Conservation (phyloP, 2,797 vertebrate species). For the Fistularia commersonii region DNA sequence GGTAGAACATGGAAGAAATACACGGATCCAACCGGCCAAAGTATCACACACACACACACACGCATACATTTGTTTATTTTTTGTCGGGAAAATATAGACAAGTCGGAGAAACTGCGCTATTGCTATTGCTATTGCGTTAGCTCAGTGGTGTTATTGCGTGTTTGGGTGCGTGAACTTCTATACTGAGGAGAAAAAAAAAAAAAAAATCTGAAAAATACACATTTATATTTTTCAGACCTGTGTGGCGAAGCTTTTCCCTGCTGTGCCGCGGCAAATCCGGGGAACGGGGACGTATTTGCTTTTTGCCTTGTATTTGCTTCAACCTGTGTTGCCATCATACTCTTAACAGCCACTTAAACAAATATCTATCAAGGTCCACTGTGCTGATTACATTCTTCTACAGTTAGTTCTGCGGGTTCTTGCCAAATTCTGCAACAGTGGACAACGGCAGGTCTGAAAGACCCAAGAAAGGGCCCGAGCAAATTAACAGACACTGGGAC, state of each 20-base stretch:
- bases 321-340: conserved; percentile 17
- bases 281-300: conserved; percentile 33
- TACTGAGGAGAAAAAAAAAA: no score
- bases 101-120: no score
- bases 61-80: conserved; percentile 15
- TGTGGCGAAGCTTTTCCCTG: no score
- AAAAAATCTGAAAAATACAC: no score
- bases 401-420: conserved; percentile 12
- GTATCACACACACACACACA: conserved; percentile 18
- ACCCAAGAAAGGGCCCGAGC: conserved; percentile 18
- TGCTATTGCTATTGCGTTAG: no score
- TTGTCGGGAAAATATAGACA: no score
- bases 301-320: conserved; percentile 34
- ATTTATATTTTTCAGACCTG: no score
- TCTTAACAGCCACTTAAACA: conserved; percentile 16
- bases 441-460: conserved; percentile 12
- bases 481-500: conserved; percentile 16
- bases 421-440: conserved; percentile 1
- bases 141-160: no score
- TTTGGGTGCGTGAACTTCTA: no score
- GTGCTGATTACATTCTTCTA: conserved; percentile 29
- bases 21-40: conserved; percentile 35
- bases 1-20: conserved; percentile 57
- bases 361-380: conserved; percentile 29
- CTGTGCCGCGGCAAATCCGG: neutral